Conservation (phyloP, 1,140 invertebrate species). For the Sinonovacula constricta region DNA sequence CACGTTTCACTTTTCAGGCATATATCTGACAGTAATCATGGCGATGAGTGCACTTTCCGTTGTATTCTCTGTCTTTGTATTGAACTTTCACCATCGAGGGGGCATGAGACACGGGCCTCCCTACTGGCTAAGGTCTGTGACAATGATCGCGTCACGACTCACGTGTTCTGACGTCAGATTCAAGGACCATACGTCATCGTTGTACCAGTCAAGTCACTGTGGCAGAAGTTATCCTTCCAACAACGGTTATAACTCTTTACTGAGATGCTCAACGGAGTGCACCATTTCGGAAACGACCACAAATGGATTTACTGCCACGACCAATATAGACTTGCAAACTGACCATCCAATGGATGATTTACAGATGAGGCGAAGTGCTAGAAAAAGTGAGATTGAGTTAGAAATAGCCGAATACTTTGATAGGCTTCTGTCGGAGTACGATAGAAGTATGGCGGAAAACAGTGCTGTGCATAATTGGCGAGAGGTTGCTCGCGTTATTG, state of each 20-base stretch:
- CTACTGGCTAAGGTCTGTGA: constrained; percentile 43
- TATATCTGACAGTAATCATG: constrained; percentile 78
- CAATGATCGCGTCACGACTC: constrained; percentile 50
- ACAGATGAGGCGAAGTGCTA: background rate
- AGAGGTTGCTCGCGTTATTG: constrained; percentile 99
- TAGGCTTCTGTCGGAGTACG: constrained; percentile 70
- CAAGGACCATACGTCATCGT: background rate
- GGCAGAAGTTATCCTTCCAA: too few species aligned
- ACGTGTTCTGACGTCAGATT: constrained; percentile 25
- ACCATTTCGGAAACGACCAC: too few species aligned
- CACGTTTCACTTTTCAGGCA: constrained; percentile 75
- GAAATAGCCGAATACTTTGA: constrained; percentile 54
- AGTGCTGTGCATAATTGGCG: too few species aligned
- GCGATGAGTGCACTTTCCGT: constrained; percentile 77
- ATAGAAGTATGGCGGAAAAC: too few species aligned
- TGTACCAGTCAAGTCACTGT: constrained; percentile 33
- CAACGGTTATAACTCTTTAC: too few species aligned
- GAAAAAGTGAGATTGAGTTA: constrained; percentile 45
- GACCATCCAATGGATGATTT: constrained; percentile 62
- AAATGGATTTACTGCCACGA: too few species aligned
- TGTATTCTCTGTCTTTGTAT: constrained; percentile 75
- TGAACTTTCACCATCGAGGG: constrained; percentile 66
- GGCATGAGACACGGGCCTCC: constrained; percentile 61
- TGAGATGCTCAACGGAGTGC: too few species aligned
- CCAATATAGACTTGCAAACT: constrained; percentile 57